A percentile compares a stretch with the other conserved stretches of the same genome.
These are phyloP conservation scores for Smittia sp. DNA, from an alignment of 2,888 invertebrate species.

Conservation along the genomic window DNA sequence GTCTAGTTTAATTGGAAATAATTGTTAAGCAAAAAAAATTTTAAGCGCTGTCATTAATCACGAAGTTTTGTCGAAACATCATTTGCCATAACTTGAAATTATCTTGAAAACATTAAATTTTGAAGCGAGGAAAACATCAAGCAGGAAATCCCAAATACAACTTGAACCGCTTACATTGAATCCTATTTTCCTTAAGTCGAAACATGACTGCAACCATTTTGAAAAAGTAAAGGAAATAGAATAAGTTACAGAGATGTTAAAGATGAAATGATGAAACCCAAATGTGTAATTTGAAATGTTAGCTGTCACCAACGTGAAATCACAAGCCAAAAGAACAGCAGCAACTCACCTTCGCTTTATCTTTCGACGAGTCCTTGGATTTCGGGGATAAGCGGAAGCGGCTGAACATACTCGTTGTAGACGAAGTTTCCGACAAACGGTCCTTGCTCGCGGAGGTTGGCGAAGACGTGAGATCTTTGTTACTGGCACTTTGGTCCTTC, in stretches of 20 bases:
- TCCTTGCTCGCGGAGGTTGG: conserved; percentile 16
- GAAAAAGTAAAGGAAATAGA: background rate
- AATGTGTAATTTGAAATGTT: conserved; percentile 6
- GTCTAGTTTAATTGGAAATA: too few relatives aligned
- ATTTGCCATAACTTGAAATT: too few relatives aligned
- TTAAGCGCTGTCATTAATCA: too few relatives aligned
- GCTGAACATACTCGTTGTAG: conserved; percentile 54
- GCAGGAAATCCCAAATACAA: conserved; percentile 40
- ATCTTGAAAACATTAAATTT: too few relatives aligned
- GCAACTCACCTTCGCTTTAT: conserved; percentile 61
- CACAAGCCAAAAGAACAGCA: background rate
- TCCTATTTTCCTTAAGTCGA: conserved; percentile 57
- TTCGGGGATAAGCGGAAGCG: conserved; percentile 62
- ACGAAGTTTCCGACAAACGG: conserved; percentile 43
- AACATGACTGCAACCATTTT: conserved; percentile 59
- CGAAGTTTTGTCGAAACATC: too few relatives aligned
- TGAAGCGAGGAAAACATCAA: conserved; percentile 43
- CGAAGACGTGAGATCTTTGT: conserved; percentile 59
- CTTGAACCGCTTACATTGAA: conserved; percentile 51
- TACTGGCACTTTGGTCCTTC: conserved; percentile 63
- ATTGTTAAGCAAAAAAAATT: too few relatives aligned
- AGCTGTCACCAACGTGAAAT: background rate
- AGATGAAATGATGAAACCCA: background rate
- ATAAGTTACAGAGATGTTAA: background rate
- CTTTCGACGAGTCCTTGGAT: conserved; percentile 53